Evolutionary conservation across 1,140 invertebrate species (phyloP).

Genomic region (Zeugodacus cucurbitae): DNA sequence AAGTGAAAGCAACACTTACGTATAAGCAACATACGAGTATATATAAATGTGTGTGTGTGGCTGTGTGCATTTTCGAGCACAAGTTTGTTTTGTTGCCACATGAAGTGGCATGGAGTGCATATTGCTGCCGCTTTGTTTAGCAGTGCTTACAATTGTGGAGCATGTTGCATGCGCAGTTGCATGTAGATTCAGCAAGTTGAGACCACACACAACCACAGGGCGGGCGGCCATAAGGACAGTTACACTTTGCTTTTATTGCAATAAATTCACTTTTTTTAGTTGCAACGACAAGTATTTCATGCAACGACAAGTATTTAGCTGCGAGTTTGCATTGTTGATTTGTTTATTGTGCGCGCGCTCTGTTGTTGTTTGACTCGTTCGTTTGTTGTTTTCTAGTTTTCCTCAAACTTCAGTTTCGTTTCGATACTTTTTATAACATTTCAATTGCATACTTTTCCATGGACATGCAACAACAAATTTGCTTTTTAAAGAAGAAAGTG

Average conservation of each 20-base stretch:
- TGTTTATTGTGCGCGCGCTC: neutral
- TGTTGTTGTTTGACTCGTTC: neutral
- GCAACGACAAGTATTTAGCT: neutral
- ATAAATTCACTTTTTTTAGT: no score
- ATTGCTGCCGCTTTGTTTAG: conserved; percentile 6
- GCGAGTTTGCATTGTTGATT: neutral
- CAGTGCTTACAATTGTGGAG: neutral
- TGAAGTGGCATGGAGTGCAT: conserved; percentile 19
- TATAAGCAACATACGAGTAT: neutral
- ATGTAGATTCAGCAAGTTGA: conserved; percentile 9
- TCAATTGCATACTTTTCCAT: neutral
- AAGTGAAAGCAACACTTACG: neutral
- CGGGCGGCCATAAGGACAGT: neutral
- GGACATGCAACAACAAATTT: neutral
- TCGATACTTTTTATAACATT: neutral
- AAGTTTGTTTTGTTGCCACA: neutral
- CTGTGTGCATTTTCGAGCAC: neutral
- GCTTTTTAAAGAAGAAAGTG: neutral
- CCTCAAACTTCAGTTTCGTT: neutral
- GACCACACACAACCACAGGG: neutral
- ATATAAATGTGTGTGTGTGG: no score
- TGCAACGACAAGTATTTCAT: neutral
- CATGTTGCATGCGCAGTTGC: conserved; percentile 17
- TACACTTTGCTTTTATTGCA: conserved; percentile 8
- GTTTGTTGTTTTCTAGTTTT: neutral